phyloP scores from a whole-genome alignment of 2,888 invertebrate genomes.

The Hoplodrina blanda region DNA sequence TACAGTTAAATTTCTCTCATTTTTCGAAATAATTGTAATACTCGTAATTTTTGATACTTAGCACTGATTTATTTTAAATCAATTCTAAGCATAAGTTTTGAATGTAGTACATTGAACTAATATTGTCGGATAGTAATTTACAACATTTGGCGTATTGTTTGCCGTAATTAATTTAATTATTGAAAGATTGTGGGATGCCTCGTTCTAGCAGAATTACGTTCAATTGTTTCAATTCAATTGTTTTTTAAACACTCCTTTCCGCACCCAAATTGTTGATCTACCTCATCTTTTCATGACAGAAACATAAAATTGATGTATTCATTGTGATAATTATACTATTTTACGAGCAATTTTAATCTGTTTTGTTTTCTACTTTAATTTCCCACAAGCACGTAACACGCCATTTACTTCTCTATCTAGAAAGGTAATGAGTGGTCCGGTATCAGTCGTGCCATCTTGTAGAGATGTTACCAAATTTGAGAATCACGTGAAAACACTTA shows the following conservation, averaged over 20 bases:
- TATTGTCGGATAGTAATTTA: too few species aligned
- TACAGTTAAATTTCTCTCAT: too few species aligned
- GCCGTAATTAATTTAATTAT: too few species aligned
- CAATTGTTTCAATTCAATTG: not conserved
- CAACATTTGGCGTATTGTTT: too few species aligned
- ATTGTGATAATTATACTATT: constrained; percentile 15
- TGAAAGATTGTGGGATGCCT: too few species aligned
- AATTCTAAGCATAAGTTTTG: too few species aligned
- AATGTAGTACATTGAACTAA: too few species aligned
- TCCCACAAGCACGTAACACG: constrained; percentile 54
- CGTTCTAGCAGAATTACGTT: not conserved
- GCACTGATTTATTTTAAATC: too few species aligned
- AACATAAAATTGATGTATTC: not conserved
- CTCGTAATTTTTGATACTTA: too few species aligned
- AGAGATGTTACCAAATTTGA: constrained; percentile 58
- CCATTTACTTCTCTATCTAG: constrained; percentile 52
- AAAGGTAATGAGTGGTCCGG: constrained; percentile 48
- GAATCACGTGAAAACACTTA: constrained; percentile 65
- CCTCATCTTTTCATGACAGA: not conserved
- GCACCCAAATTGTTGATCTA: not conserved
- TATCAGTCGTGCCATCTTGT: constrained; percentile 56
- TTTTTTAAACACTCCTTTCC: constrained; percentile 3
- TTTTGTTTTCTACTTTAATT: constrained; percentile 20
- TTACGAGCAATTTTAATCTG: constrained; percentile 10
- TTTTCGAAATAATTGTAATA: too few species aligned